A percentile compares a stretch with the other conserved stretches of the same genome.
Evolutionary conservation across 2,113 vertebrate genomes (phyloP).

Genomic region (Shinisaurus crocodilurus): DNA sequence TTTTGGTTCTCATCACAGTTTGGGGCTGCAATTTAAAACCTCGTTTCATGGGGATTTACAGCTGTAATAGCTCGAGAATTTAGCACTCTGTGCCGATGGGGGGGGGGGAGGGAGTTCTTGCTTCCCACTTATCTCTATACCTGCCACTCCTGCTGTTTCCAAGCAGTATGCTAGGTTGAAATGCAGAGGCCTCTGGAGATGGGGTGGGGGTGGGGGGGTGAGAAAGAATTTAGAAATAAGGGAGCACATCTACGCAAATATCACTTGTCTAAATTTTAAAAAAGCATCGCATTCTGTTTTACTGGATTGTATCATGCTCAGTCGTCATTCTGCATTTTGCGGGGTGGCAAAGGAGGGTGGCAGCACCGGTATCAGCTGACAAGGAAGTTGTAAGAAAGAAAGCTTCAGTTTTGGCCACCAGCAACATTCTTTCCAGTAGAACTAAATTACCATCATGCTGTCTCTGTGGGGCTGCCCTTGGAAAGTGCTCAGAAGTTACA

Average conservation of each 20-base stretch:
- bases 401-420: too few species aligned
- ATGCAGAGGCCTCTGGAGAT: neutral
- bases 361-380: neutral
- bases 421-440: neutral
- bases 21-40: conserved; percentile 18
- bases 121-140: neutral
- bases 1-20: neutral
- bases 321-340: neutral
- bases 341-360: too few species aligned
- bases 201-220: too few species aligned
- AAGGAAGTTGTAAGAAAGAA: neutral
- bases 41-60: conserved; percentile 33
- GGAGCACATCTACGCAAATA: neutral
- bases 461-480: neutral
- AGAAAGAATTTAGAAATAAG: neutral
- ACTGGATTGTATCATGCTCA: too few species aligned
- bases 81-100: neutral
- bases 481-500: neutral
- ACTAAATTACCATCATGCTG: neutral
- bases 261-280: neutral
- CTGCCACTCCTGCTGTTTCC: neutral
- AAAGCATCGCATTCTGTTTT: neutral
- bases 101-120: neutral
- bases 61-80: conserved; percentile 14
- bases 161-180: neutral